Percentiles rank a stretch among this genome's conserved stretches.
These are phyloP conservation scores for Lucifuga dentata DNA, from an alignment of 2,113 vertebrate species.

Conservation along the genomic window DNA sequence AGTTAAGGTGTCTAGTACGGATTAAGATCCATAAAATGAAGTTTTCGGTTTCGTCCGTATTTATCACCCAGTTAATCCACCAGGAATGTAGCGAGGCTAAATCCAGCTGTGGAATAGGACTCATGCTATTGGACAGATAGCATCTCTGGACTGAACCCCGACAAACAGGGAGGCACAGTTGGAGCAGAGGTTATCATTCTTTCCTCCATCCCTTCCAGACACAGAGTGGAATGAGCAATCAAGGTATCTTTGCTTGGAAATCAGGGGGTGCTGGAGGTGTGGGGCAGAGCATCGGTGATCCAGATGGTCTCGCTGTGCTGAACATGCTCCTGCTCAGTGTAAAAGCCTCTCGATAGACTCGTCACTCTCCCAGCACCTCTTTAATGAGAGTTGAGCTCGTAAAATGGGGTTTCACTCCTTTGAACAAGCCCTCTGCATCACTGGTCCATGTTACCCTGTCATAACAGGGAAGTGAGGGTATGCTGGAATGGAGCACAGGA, in stretches of 20 bases:
- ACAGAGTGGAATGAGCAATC: neutral
- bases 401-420: constrained; percentile 61
- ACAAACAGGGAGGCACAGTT: constrained; percentile 24
- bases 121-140: constrained; percentile 47
- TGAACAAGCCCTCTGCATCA: constrained; percentile 63
- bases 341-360: constrained; percentile 48
- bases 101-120: constrained; percentile 42
- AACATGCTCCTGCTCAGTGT: constrained; percentile 49
- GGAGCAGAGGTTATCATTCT: constrained; percentile 45
- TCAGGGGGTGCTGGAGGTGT: constrained; percentile 17
- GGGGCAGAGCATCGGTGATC: constrained; percentile 35
- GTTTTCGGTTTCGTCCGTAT: constrained; percentile 41
- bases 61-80: constrained; percentile 42
- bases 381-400: constrained; percentile 71
- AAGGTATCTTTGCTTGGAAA: constrained; percentile 19
- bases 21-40: constrained; percentile 20
- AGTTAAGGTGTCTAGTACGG: constrained; percentile 13
- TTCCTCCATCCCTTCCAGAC: constrained; percentile 19
- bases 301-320: constrained; percentile 53
- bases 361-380: constrained; percentile 72
- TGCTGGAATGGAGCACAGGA: constrained; percentile 22
- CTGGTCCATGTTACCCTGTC: constrained; percentile 53
- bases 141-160: constrained; percentile 54
- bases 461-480: constrained; percentile 21
- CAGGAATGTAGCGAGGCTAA: constrained; percentile 55